Evolutionary conservation across 2,113 vertebrate species (phyloP).

Genomic region (Gavialis gangeticus): DNA sequence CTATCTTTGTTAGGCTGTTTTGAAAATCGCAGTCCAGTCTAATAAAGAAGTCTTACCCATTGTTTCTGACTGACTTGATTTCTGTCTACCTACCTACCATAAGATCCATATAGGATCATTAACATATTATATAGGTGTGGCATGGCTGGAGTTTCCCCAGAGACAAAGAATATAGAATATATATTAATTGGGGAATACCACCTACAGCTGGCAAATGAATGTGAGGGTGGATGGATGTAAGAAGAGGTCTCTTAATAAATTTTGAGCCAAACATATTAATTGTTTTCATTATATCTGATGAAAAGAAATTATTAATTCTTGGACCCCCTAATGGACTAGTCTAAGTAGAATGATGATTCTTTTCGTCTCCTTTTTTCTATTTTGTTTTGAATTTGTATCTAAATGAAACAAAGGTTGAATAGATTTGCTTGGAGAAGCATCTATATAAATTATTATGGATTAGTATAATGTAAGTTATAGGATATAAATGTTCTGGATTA

Average conservation of each 20-base stretch:
- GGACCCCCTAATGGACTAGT: not conserved
- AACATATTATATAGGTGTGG: not conserved
- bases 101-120: slow-evolving; percentile 3
- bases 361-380: not conserved
- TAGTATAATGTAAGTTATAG: not conserved
- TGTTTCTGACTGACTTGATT: slow-evolving; percentile 2
- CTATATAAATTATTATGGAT: not conserved
- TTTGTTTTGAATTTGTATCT: not conserved
- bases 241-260: not conserved
- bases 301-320: not conserved
- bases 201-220: not conserved
- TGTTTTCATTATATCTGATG: not conserved
- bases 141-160: not conserved
- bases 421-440: not conserved
- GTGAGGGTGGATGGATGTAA: not conserved
- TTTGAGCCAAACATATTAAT: not conserved
- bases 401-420: not conserved
- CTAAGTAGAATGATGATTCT: not conserved
- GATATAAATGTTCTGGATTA: not conserved
- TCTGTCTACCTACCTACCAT: not conserved
- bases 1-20: not conserved
- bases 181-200: not conserved
- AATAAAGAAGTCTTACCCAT: slow-evolving; percentile 4
- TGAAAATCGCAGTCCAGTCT: slow-evolving; percentile 14
- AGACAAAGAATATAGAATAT: not conserved